Conservation (phyloP, 2,113 vertebrate species). For the Cathartes aura region DNA sequence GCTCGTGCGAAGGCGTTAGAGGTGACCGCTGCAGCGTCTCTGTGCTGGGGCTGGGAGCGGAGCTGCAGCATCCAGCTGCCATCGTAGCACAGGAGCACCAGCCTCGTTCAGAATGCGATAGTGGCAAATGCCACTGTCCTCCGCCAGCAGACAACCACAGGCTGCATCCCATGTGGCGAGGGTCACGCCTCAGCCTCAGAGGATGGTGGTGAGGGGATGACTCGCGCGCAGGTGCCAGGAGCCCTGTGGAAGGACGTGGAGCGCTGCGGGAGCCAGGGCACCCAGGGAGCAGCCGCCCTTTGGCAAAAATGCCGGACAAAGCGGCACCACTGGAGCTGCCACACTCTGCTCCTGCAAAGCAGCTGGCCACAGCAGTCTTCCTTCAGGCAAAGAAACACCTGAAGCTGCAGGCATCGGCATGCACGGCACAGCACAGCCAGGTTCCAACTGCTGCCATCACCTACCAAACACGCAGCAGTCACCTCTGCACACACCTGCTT, state of each 20-base stretch:
- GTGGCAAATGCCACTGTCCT: neutral
- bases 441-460: rapidly evolving
- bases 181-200: rapidly evolving
- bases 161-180: rapidly evolving
- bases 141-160: neutral
- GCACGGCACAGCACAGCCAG: neutral
- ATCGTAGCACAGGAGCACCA: rapidly evolving
- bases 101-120: rapidly evolving
- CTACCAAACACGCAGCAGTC: rapidly evolving
- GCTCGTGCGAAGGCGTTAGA: neutral
- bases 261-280: neutral
- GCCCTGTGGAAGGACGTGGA: neutral
- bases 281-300: neutral
- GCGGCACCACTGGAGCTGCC: neutral
- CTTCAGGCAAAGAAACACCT: neutral
- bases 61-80: neutral
- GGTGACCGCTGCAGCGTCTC: neutral
- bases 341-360: neutral
- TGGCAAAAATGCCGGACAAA: rapidly evolving
- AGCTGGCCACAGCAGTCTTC: neutral
- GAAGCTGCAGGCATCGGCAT: neutral
- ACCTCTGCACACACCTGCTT: rapidly evolving
- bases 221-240: rapidly evolving
- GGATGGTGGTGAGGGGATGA: rapidly evolving
- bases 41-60: neutral